These are phyloP conservation scores for Melanargia galathea DNA, from an alignment of 2,888 invertebrate species.

Conservation along the genomic window DNA sequence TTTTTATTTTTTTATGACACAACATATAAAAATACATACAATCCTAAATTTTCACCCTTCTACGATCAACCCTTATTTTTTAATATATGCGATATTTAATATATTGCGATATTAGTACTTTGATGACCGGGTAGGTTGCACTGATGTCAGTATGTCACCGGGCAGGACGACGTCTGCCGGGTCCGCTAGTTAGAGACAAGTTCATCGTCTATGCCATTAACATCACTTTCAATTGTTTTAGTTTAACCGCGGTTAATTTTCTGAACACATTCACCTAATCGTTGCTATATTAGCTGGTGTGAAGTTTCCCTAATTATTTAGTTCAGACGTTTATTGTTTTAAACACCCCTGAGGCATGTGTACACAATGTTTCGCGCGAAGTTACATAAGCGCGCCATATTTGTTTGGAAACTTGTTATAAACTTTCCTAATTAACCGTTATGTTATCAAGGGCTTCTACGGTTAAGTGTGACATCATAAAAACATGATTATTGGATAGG, in stretches of 20 bases:
- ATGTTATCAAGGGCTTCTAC: conserved; percentile 25
- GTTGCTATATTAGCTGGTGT: conserved; percentile 11
- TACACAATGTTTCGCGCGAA: conserved; percentile 22
- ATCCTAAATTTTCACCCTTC: no score
- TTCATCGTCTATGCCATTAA: background rate
- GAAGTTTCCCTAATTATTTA: conserved; percentile 24
- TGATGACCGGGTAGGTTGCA: no score
- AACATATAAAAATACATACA: no score
- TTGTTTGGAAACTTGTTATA: conserved; percentile 29
- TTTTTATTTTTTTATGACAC: no score
- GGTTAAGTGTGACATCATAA: no score
- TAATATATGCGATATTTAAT: no score
- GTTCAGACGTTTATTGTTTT: conserved; percentile 27
- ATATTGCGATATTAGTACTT: no score
- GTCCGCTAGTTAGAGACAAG: background rate
- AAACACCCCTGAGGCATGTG: conserved; percentile 22
- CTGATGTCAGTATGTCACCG: no score
- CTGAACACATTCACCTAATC: conserved; percentile 9
- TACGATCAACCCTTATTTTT: no score
- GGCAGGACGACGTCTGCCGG: no score
- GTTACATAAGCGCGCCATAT: conserved; percentile 23
- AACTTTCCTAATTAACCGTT: conserved; percentile 39
- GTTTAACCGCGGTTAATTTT: background rate
- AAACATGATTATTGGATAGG: background rate
- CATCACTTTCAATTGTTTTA: background rate